phyloP scores from a whole-genome alignment of 2,888 invertebrate species.

The Drosophila histrio region DNA sequence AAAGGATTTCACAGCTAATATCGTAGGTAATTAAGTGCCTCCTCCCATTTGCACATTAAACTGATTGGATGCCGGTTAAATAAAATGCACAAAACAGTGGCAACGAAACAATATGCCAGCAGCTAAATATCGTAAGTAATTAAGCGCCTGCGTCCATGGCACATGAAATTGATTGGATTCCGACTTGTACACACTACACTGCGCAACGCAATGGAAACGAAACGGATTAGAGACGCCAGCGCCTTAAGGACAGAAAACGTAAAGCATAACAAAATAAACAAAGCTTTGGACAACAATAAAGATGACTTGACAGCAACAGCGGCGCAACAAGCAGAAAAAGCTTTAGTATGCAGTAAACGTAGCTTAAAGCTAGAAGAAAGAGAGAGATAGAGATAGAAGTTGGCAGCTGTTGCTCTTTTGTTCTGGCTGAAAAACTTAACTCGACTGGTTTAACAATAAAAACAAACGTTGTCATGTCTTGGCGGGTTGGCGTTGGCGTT shows the following conservation, averaged over 20 bases:
- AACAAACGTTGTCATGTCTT: slow-evolving; percentile 43
- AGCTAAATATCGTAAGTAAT: slow-evolving; percentile 33
- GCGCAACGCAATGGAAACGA: slow-evolving; percentile 12
- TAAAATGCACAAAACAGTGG: slow-evolving; percentile 5
- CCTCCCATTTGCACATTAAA: slow-evolving; percentile 34
- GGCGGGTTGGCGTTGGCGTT: slow-evolving; percentile 66
- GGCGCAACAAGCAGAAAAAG: slow-evolving; percentile 35
- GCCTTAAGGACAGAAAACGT: slow-evolving; percentile 33
- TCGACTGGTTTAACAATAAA: slow-evolving; percentile 69
- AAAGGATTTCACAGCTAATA: slow-evolving; percentile 26
- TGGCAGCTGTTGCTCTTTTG: slow-evolving; percentile 56
- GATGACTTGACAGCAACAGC: slow-evolving; percentile 32
- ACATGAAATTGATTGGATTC: slow-evolving; percentile 24
- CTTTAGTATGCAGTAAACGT: slow-evolving; percentile 71
- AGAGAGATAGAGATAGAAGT: slow-evolving; percentile 14
- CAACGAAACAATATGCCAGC: slow-evolving; percentile 19
- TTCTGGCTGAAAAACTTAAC: slow-evolving; percentile 54
- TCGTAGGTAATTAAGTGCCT: slow-evolving; percentile 35
- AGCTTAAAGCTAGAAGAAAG: slow-evolving; percentile 25
- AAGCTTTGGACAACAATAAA: slow-evolving; percentile 48
- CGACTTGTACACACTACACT: background rate
- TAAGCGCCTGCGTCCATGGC: slow-evolving; percentile 35
- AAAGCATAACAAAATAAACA: slow-evolving; percentile 35
- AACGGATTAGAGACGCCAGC: slow-evolving; percentile 11
- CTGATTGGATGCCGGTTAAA: slow-evolving; percentile 15